Evolutionary conservation across 2,888 invertebrate species (phyloP).

Genomic region (Tetragonisca angustula): DNA sequence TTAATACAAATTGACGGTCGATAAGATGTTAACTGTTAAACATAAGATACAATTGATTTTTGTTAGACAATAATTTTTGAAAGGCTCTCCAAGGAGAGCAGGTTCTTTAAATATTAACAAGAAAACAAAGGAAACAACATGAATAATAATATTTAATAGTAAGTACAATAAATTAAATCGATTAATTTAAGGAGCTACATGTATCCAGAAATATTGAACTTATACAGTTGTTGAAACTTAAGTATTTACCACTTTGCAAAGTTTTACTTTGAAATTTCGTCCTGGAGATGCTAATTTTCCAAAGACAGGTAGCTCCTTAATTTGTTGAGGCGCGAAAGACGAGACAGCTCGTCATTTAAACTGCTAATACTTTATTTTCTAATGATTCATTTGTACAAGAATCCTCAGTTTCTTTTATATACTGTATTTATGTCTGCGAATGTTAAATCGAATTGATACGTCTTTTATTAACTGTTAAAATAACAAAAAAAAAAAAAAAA

Average conservation of each 20-base stretch:
- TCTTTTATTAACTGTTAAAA: not conserved
- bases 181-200: not conserved
- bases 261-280: not conserved
- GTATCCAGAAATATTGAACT: not conserved
- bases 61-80: not conserved
- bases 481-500: too few relatives aligned
- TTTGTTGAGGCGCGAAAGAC: not conserved
- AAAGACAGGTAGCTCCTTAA: not conserved
- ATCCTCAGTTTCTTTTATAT: not conserved
- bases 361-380: not conserved
- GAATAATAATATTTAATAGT: not conserved
- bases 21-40: not conserved
- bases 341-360: not conserved
- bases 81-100: not conserved
- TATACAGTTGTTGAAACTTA: not conserved
- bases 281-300: not conserved
- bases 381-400: not conserved
- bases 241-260: not conserved
- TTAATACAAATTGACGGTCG: not conserved
- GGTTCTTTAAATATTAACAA: not conserved
- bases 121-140: not conserved
- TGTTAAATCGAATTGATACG: not conserved
- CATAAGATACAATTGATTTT: not conserved
- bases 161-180: not conserved
- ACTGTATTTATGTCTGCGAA: not conserved